These are phyloP conservation scores for Garra rufa DNA, from an alignment of 2,113 vertebrate species.

Conservation along the genomic window DNA sequence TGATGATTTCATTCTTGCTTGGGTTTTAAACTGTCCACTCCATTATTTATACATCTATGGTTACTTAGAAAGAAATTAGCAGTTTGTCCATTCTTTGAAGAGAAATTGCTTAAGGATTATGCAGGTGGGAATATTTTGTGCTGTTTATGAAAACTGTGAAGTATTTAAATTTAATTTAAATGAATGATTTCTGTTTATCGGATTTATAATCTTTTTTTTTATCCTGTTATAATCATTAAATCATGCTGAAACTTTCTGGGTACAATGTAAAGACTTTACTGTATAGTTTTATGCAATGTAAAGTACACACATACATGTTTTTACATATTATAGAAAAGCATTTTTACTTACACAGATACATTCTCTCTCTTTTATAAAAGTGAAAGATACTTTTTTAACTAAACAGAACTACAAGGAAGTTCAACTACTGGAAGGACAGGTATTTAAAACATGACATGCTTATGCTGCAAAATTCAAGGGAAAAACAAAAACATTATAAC, in stretches of 20 bases:
- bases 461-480: neutral
- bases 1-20: neutral
- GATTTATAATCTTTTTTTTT: neutral
- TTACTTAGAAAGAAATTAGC: neutral
- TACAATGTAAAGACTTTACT: neutral
- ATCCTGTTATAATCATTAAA: neutral
- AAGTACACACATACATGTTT: neutral
- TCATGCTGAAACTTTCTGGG: neutral
- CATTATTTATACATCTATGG: neutral
- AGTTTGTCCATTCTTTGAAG: neutral
- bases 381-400: neutral
- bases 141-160: neutral
- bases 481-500: neutral
- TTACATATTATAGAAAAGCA: neutral
- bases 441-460: neutral
- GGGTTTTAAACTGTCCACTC: neutral
- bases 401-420: neutral
- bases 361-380: neutral
- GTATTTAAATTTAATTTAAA: neutral
- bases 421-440: neutral
- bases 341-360: neutral
- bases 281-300: neutral
- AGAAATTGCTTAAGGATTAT: neutral
- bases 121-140: neutral
- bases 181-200: neutral